A percentile compares a stretch with the other conserved stretches of the same genome.
phyloP scores from a whole-genome alignment of 2,113 vertebrate species.

The Rhegmatorhina hoffmannsi region DNA sequence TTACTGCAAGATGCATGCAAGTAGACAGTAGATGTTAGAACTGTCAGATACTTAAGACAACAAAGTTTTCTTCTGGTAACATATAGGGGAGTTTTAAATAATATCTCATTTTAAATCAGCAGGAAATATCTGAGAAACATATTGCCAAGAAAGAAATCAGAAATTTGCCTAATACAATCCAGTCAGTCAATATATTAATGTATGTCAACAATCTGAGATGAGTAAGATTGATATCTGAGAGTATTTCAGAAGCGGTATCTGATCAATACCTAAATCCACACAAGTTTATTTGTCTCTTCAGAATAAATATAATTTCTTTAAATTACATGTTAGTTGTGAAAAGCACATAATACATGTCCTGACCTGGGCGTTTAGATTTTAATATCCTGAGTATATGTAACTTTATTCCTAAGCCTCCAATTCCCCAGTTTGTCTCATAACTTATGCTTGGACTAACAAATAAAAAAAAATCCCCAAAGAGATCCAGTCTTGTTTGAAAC shows the following conservation, averaged over 20 bases:
- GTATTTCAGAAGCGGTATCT: background rate
- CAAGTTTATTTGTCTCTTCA: background rate
- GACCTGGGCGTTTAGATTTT: background rate
- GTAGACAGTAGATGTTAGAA: background rate
- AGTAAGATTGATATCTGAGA: background rate
- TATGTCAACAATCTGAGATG: background rate
- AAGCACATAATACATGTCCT: background rate
- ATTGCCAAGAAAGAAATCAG: background rate
- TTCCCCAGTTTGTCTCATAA: background rate
- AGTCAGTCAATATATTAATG: background rate
- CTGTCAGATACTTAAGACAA: background rate
- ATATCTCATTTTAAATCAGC: background rate
- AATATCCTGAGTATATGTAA: accelerated
- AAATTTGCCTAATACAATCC: background rate
- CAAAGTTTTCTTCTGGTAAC: background rate
- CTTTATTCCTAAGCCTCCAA: background rate
- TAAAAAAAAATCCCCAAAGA: background rate
- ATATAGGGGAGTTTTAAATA: background rate
- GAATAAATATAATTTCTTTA: background rate
- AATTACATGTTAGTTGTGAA: background rate
- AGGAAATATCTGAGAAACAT: background rate
- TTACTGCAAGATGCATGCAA: background rate
- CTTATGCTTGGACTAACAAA: background rate
- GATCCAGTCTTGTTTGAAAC: background rate
- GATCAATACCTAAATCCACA: background rate